Evolutionary conservation across 2,113 vertebrate species (phyloP).

Genomic region (Accipiter virgatus): DNA sequence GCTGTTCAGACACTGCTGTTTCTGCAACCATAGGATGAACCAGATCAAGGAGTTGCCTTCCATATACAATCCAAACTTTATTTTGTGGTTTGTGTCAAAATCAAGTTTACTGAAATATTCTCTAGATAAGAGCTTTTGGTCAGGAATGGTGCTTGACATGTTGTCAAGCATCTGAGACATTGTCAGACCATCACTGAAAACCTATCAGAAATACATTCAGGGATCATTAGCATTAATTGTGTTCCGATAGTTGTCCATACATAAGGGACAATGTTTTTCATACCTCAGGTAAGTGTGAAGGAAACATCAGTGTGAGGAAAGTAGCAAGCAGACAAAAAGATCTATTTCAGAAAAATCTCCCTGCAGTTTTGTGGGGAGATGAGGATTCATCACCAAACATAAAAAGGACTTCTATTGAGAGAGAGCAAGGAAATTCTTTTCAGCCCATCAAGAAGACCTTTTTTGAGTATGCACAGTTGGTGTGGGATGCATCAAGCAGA

Average conservation of each 20-base stretch:
- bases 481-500: background rate
- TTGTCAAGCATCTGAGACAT: background rate
- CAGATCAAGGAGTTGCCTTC: background rate
- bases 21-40: background rate
- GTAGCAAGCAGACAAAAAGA: background rate
- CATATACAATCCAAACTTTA: background rate
- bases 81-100: background rate
- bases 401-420: background rate
- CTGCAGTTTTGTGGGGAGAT: background rate
- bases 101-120: background rate
- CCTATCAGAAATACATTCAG: background rate
- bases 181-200: background rate
- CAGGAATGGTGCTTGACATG: background rate
- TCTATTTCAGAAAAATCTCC: background rate
- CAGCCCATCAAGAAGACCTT: background rate
- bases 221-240: background rate
- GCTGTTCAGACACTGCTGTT: background rate
- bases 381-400: background rate
- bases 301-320: background rate
- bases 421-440: background rate
- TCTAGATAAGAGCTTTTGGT: background rate
- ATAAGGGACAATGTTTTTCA: background rate
- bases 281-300: background rate
- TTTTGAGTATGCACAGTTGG: background rate
- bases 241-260: background rate